Evolutionary conservation across 2,888 invertebrate species (phyloP), one percentile per base, ranked within the genome.

Genomic region (Globia sparganii): DNA sequence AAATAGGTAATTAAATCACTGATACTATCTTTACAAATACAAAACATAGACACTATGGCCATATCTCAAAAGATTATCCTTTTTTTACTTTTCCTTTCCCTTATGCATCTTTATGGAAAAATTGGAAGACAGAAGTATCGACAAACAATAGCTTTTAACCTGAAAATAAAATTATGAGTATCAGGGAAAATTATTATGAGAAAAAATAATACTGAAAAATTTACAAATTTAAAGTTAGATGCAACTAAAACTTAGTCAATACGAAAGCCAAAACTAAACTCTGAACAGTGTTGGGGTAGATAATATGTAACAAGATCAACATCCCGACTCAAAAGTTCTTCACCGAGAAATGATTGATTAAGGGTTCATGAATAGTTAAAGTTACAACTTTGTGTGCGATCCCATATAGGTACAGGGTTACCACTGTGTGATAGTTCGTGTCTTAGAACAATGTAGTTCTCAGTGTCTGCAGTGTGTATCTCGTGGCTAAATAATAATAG

Each of bases 261-360:
- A 49, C 28, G 6, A 28, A 31, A 53, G 18, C 25, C 40, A 43
- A 2, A 28, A 58, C 34, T 43, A 15, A 73, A 43, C 34, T 15
- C 1, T 11, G 4, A 59, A 43, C n/a, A 43, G 15, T 61, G 15
- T 46, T 25, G 21, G 43, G 28, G 3, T 66, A 70, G 40, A 70
- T 31, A 67, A 67, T 31, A 40, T 62, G 13, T 43, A 71, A 68
- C 43, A 68, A 83, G 69, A 78, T n/a, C 56, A 61, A 58, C 18
- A 13, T 31, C 31, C 11, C 4, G 46, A 77, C 72, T 77, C 56
- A 40, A 59, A 81, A 70, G 49, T 67, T 62, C 13, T 25, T n/a
- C 34, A n/a, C 58, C n/a, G 37, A 62, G 37, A 64, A 62, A 71
- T 81, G 78, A 83, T 81, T 78, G 78, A 81, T 83, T 49, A 79